phyloP scores from a whole-genome alignment of 1,140 invertebrate species.

The Geopemphigus sp. region DNA sequence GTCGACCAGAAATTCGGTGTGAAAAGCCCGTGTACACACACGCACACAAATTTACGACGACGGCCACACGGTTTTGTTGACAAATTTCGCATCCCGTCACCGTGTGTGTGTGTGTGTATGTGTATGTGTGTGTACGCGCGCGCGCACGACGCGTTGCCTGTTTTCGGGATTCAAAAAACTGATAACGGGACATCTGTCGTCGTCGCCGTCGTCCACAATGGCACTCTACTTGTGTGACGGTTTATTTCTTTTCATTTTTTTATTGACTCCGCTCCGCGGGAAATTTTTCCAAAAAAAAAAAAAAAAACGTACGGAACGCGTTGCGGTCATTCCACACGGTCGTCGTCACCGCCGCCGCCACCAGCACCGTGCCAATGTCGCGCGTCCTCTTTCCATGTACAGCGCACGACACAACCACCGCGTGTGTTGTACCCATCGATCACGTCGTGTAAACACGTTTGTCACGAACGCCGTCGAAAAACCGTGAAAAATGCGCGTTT shows the following conservation, averaged over 20 bases:
- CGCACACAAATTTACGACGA: not conserved
- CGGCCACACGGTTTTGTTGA: constrained; percentile 46
- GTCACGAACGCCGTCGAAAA: constrained; percentile 1
- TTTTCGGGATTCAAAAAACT: constrained; percentile 33
- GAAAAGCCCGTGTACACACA: not conserved
- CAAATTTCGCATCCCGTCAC: constrained; percentile 49
- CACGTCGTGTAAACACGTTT: constrained; percentile 25
- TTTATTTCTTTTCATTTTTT: constrained; percentile 28
- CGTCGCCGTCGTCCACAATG: not conserved
- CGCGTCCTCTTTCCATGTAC: not conserved
- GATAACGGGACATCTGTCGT: constrained; percentile 45
- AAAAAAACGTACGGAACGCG: not conserved
- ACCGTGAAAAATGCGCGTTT: not conserved
- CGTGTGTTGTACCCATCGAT: constrained; percentile 7
- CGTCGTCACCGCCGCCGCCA: not conserved
- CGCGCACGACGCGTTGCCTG: not conserved
- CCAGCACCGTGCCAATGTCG: no score
- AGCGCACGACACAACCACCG: not conserved
- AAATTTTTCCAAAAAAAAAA: constrained; percentile 12
- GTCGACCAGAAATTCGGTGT: constrained; percentile 48
- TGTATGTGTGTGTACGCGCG: no score
- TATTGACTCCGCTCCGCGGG: constrained; percentile 25
- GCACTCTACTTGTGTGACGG: constrained; percentile 16
- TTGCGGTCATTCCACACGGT: constrained; percentile 22
- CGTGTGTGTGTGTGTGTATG: no score